Evolutionary conservation across 2,113 vertebrate genomes (phyloP).

Genomic region (Pedetes capensis): DNA sequence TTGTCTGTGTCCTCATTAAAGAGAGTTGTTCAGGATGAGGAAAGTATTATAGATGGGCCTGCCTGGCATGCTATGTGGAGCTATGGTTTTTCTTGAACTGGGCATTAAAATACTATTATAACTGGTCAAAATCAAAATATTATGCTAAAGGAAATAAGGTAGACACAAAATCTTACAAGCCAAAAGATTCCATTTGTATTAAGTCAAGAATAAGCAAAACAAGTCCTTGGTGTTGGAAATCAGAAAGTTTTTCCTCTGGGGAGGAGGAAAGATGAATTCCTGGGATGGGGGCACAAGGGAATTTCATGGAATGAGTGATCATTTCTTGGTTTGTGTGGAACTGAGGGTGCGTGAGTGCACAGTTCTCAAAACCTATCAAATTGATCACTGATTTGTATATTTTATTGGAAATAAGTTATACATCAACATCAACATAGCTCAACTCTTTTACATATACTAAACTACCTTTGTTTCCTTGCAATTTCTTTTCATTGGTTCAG

Average conservation of each 20-base stretch:
- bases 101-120: not conserved
- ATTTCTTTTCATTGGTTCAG: conserved; percentile 16
- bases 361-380: not conserved
- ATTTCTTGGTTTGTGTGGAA: not conserved
- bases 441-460: not conserved
- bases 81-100: not conserved
- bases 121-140: not conserved
- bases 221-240: not conserved
- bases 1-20: not conserved
- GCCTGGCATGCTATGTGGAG: fast-evolving
- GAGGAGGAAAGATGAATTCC: not conserved
- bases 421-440: not conserved
- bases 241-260: not conserved
- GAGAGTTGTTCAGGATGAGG: not conserved
- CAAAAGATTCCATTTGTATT: not conserved
- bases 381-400: not conserved
- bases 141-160: not conserved
- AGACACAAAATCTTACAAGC: not conserved
- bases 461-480: not conserved
- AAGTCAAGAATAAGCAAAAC: not conserved
- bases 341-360: not conserved
- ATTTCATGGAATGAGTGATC: not conserved
- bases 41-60: not conserved
- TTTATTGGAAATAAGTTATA: not conserved
- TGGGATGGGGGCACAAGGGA: not conserved